Conservation (phyloP, 2,888 invertebrate genomes). For the Hirtodrosophila cameraria region DNA sequence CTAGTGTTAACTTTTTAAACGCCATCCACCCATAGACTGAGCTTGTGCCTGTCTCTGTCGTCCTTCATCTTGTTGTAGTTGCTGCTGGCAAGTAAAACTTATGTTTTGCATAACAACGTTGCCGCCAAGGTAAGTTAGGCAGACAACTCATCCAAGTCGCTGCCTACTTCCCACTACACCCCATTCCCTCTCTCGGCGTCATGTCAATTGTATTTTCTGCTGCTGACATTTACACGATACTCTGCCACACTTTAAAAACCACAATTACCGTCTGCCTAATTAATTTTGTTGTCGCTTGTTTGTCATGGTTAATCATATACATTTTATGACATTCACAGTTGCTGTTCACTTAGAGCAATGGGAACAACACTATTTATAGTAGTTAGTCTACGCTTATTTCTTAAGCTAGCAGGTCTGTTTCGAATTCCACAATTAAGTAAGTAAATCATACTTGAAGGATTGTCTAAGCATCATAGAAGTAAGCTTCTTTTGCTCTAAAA, state of each 20-base stretch:
- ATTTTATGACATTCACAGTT: constrained; percentile 16
- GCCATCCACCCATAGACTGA: too few relatives aligned
- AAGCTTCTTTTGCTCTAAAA: too few relatives aligned
- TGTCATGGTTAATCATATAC: constrained; percentile 43
- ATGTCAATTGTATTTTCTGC: constrained; percentile 39
- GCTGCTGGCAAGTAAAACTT: constrained; percentile 39
- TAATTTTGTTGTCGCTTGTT: constrained; percentile 54
- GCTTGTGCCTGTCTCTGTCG: constrained; percentile 2
- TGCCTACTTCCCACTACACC: neutral
- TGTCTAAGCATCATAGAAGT: too few relatives aligned
- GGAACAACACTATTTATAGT: too few relatives aligned
- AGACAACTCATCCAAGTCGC: neutral
- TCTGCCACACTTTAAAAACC: constrained; percentile 45
- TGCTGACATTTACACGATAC: constrained; percentile 28
- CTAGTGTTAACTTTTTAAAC: constrained; percentile 78
- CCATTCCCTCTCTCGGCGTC: neutral
- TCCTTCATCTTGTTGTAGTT: neutral
- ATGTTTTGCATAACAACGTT: constrained; percentile 38
- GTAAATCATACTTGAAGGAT: too few relatives aligned
- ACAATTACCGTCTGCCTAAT: constrained; percentile 46
- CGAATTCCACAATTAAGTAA: too few relatives aligned
- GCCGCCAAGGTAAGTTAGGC: constrained; percentile 43
- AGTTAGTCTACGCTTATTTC: too few relatives aligned
- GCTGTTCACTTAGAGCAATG: too few relatives aligned
- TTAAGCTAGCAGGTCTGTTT: too few relatives aligned